Evolutionary conservation across 2,113 vertebrate genomes (phyloP).

Genomic region (Sylvietta virens): DNA sequence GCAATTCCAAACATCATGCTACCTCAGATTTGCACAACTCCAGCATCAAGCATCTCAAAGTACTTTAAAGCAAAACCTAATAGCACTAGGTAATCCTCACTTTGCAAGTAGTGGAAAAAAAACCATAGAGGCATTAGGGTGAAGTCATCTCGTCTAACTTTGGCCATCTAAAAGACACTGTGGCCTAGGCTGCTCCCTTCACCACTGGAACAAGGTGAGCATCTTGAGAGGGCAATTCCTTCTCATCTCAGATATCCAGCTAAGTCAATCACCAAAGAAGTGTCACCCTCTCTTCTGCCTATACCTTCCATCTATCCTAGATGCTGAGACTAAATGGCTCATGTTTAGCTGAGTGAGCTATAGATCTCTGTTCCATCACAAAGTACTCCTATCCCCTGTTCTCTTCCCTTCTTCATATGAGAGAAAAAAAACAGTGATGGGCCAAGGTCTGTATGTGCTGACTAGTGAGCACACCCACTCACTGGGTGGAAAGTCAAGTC

Average conservation of each 20-base stretch:
- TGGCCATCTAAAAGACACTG: neutral
- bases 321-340: neutral
- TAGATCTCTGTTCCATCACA: neutral
- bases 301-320: neutral
- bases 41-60: neutral
- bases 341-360: neutral
- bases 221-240: neutral
- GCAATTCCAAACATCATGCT: neutral
- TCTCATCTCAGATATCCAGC: neutral
- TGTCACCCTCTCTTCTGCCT: neutral
- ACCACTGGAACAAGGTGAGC: neutral
- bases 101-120: neutral
- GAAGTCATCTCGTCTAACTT: neutral
- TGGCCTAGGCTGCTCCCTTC: neutral
- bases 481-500: rapidly evolving
- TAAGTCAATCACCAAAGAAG: neutral
- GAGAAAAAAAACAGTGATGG: rapidly evolving
- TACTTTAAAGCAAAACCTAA: neutral
- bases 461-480: rapidly evolving
- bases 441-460: neutral
- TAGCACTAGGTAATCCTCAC: neutral
- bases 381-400: neutral
- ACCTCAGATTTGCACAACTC: neutral
- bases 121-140: neutral
- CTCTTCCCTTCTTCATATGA: neutral